Evolutionary conservation across 1,140 invertebrate species (phyloP).

Genomic region (Lethrus apterus): DNA sequence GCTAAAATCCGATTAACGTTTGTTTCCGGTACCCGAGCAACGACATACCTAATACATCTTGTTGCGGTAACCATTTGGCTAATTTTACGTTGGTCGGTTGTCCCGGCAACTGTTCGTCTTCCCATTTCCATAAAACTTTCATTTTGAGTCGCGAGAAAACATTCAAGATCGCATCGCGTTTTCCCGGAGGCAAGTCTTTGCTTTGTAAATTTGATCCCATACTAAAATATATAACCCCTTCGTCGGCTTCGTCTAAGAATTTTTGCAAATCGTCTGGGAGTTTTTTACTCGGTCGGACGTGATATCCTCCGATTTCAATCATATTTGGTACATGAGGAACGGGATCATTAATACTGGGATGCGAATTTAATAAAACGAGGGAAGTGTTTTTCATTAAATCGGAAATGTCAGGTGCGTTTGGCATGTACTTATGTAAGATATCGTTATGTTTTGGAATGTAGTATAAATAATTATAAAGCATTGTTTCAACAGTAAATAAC

Average conservation of each 20-base stretch:
- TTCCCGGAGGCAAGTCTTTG: slow-evolving; percentile 17
- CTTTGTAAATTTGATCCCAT: slow-evolving; percentile 35
- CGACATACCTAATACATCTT: slow-evolving; percentile 59
- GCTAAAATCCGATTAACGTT: too few relatives aligned
- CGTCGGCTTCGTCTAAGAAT: slow-evolving; percentile 35
- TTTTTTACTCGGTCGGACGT: slow-evolving; percentile 31
- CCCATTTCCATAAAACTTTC: slow-evolving; percentile 38
- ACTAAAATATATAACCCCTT: slow-evolving; percentile 43
- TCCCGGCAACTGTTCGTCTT: slow-evolving; percentile 41
- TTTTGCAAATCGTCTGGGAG: slow-evolving; percentile 38
- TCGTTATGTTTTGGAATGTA: slow-evolving; percentile 5
- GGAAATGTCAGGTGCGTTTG: slow-evolving; percentile 12
- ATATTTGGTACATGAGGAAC: slow-evolving; percentile 42
- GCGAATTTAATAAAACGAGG: slow-evolving; percentile 20
- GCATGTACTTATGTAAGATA: slow-evolving; percentile 12
- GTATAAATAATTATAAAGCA: neutral
- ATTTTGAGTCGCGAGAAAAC: slow-evolving; percentile 27
- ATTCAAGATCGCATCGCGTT: slow-evolving; percentile 18
- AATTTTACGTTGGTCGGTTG: slow-evolving; percentile 53
- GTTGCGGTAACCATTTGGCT: slow-evolving; percentile 60
- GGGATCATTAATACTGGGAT: slow-evolving; percentile 22
- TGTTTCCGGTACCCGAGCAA: too few relatives aligned
- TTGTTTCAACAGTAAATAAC: neutral
- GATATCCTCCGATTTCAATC: slow-evolving; percentile 36
- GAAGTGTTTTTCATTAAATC: slow-evolving; percentile 15